Evolutionary conservation across 2,888 invertebrate genomes (phyloP).

Genomic region (Lithophane semibrunnea): DNA sequence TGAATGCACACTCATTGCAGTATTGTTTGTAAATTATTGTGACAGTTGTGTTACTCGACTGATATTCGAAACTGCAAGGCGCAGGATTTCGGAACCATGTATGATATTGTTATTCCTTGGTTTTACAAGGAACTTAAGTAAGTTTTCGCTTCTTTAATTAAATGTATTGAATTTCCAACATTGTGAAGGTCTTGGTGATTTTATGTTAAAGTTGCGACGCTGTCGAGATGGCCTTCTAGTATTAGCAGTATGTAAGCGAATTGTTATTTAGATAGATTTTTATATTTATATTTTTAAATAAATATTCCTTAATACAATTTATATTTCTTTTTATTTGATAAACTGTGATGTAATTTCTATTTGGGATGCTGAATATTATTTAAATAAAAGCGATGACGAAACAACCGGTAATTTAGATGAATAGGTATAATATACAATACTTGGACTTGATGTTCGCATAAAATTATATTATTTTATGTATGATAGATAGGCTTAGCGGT

Average conservation of each 20-base stretch:
- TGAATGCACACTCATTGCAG: conserved; percentile 75
- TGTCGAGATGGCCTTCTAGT: conserved; percentile 88
- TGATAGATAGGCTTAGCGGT: conserved; percentile 34
- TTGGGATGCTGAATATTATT: conserved; percentile 28
- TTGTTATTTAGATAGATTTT: conserved; percentile 83
- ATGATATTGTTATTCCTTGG: conserved; percentile 88
- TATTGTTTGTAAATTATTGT: conserved; percentile 86
- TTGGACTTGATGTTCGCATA: conserved; percentile 42
- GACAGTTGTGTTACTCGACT: conserved; percentile 89
- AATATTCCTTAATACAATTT: conserved; percentile 78
- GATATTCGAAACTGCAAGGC: conserved; percentile 85
- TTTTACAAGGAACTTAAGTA: conserved; percentile 88
- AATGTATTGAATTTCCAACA: conserved; percentile 71
- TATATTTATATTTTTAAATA: conserved; percentile 79
- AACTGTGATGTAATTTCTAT: conserved; percentile 47
- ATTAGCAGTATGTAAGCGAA: conserved; percentile 83
- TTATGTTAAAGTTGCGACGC: conserved; percentile 79
- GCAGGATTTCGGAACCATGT: conserved; percentile 84
- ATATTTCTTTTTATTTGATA: conserved; percentile 64
- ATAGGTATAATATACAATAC: conserved; percentile 37
- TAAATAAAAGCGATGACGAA: conserved; percentile 41
- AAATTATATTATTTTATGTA: conserved; percentile 46
- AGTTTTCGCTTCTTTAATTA: conserved; percentile 69
- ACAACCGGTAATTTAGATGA: conserved; percentile 33
- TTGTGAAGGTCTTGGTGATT: conserved; percentile 83